These are phyloP conservation scores for Meteorus colon DNA, from an alignment of 2,888 invertebrate genomes.

Conservation along the genomic window DNA sequence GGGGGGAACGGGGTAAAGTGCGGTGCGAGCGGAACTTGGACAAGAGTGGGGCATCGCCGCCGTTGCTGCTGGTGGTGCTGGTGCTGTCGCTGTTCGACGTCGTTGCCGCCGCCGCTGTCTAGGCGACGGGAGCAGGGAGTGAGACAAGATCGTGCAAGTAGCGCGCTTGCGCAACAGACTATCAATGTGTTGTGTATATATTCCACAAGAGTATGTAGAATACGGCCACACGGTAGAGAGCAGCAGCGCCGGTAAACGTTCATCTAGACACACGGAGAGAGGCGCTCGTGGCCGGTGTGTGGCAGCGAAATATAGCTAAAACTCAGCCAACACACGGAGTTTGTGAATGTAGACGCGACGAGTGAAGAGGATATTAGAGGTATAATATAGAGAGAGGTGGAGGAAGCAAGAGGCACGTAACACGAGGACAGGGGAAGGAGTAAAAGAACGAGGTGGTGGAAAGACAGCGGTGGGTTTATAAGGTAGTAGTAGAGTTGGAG, in stretches of 20 bases:
- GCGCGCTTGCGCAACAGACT: conserved; percentile 29
- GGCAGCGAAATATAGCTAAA: background rate
- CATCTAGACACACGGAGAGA: conserved; percentile 20
- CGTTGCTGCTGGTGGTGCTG: background rate
- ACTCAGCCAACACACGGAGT: conserved; percentile 55
- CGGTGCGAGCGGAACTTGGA: conserved; percentile 38
- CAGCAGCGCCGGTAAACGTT: conserved; percentile 75
- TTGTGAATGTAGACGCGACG: background rate
- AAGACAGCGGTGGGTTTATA: conserved; percentile 15
- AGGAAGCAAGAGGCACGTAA: conserved; percentile 76
- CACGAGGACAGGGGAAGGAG: conserved; percentile 68
- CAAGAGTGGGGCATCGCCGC: conserved; percentile 36
- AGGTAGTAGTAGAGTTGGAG: conserved; percentile 10
- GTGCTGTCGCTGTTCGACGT: conserved; percentile 56
- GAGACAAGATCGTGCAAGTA: conserved; percentile 74
- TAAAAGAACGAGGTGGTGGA: conserved; percentile 38
- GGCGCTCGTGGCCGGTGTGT: conserved; percentile 65
- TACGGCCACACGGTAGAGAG: conserved; percentile 73
- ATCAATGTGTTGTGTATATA: background rate
- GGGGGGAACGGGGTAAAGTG: conserved; percentile 50
- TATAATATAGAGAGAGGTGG: conserved; percentile 52
- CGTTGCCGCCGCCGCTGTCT: conserved; percentile 71
- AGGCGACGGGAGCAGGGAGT: conserved; percentile 72
- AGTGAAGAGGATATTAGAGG: background rate
- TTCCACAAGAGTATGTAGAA: background rate